Base-by-base conservation (phyloP, 1,140 invertebrate species). In the Listronotus bonariensis region DNA sequence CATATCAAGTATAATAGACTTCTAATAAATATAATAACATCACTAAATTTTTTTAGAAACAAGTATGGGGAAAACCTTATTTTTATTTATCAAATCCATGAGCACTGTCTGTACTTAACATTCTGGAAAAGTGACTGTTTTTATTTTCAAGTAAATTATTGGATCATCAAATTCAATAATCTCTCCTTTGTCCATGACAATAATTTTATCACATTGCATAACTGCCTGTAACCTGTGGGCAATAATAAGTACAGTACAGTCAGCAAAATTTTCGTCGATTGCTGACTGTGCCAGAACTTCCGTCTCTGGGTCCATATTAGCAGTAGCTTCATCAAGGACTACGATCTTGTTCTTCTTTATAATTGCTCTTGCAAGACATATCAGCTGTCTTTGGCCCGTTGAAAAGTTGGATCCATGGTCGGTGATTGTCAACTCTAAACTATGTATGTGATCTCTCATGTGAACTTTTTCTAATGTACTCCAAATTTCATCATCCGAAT, bases 151-250 rank as follows among this genome's bases (percentile, higher is more conserved):
- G 75, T 57, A 94, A 76, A 2, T 81, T 68, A 63, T 78, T 1
- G 91, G 90, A 68, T 86, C 83, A 66, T 90, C 90, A 76, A 88
- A 92, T 79, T 94, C 88, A 45, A 84, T 79, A 67, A 85, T 79
- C 53, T 78, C 76, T 9, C 86, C 86, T 15, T 82, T 83, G 73
- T 88, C 86, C 83, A 92, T 86, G 1, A 91, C 89, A 70, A 93
- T 80, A 60, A 92, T 84, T 59, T 85, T 82, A 70, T 88, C 87
- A 59, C 84, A 89, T 72, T 94, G 90, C 85, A 95, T 89, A 40
- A 94, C 89, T 0, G 91, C 92, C 68, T 92, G 88, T 9, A 93
- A 77, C 36, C 91, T 80, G 79, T 93, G 91, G 12, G 92, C 91
- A 68, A 93, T 92, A 0, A 92, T 93, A 4, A 94, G 78, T 5